Evolutionary conservation across 2,888 invertebrate species (phyloP), one percentile per base, ranked within the genome.

Genomic region (Stenoptilia bipunctidactyla): DNA sequence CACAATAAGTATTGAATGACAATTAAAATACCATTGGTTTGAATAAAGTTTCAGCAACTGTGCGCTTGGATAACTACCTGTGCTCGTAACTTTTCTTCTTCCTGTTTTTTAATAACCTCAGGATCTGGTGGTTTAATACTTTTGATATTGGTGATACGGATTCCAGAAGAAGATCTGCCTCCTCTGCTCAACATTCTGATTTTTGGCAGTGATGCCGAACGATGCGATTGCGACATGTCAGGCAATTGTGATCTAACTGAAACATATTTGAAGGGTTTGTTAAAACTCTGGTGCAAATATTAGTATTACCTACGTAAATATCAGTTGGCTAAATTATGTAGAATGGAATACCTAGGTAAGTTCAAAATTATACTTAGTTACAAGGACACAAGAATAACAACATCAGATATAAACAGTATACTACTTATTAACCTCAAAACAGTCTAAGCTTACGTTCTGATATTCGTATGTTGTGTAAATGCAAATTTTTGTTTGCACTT

Each of bases 91-190:
- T 58, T 61, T 0, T 73, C 75, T 27, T 75, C 76, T 40, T 80
- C 77, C 38, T 66, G 69, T 35, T 73, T 71, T 52, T 66, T 74
- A 4, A 59, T 27, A 1, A 48, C 27, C 10, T 71, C 68, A 12
- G 75, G 67, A 42, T 76, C 71, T 0, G 76, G 68, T 0, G 73
- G 79, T 37, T 58, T 67, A n/a, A 76, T 73, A 1, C 74, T 61
- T 48, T 72, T 76, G 6, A 79, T 63, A 40, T 74, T 75, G 10
- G 79, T 79, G 45, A 83, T 77, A 34, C 71, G 61, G n/a, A 82
- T 56, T 1, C 70, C 61, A 0, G 70, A 14, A 4, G 6, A 50
- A 0, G 55, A 8, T 1, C 71, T 50, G 0, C 61, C 64, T 0
- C 67, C 66, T 0, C 72, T 64, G 12, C 59, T 58, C 15, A 79